Base-by-base conservation (phyloP, 1,140 invertebrate genomes). In the Papilio polytes region DNA sequence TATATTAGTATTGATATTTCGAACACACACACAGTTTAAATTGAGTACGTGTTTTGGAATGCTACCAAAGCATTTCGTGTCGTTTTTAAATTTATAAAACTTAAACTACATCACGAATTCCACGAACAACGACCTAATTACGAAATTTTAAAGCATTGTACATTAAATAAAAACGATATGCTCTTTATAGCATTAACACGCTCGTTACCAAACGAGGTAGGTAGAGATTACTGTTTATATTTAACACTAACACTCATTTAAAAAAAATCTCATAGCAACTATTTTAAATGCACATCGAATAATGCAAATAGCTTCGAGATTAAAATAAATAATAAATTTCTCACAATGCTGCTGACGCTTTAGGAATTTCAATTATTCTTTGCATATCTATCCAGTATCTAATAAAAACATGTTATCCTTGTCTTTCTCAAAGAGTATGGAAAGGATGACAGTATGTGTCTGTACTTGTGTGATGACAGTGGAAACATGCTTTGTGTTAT, bases 31-130 rank as follows among this genome's bases (percentile, higher is more conserved):
- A 20, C 8, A 63, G 56, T 63, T 63, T 20, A 22, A 63, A 26
- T 63, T 26, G 59, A 26, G 59, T 63, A 63, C 59, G 22, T 63
- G 59, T 9, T 26, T 63, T 63, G 59, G 59, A 63, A 63, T 63
- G 59, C 22, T 63, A 63, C 59, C 59, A 26, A 63, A 63, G 22
- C 59, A 22, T 26, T 63, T 13, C 59, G 59, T 63, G 59, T 63
- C 22, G 59, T 63, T 63, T 63, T 63, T 63, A 63, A 63, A 63
- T 63, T 63, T 63, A 63, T 2, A 22, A 26, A 63, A 63, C 59
- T 63, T 63, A 26, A 20, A 63, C 56, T 63, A 63, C 56, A 22
- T 22, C 56, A 63, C 56, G 56, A 63, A 63, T 63, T 63, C 20
- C 56, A 63, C 56, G 9, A 53, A 20, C n/a, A 63, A 10, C 8